phyloP scores from a whole-genome alignment of 1,140 invertebrate genomes.

The Pemphigus obesinymphae region DNA sequence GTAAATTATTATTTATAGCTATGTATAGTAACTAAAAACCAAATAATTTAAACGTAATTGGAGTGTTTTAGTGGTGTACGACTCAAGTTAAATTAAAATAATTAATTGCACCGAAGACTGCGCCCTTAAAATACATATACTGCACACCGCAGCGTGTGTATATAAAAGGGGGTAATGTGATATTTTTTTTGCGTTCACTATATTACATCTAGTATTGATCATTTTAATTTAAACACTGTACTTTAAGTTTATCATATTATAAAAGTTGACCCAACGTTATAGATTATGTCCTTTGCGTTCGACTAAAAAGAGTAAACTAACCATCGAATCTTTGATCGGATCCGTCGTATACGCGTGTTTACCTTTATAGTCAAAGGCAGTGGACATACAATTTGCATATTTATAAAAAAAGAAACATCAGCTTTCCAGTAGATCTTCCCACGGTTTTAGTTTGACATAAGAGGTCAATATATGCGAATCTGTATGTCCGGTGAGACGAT shows the following conservation, averaged over 20 bases:
- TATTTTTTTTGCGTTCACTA: background rate
- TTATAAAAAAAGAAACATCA: background rate
- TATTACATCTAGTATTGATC: background rate
- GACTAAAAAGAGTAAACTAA: background rate
- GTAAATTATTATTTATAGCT: background rate
- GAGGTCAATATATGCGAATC: constrained; percentile 3
- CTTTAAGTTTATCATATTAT: background rate
- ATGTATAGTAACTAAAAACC: background rate
- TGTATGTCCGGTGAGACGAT: background rate
- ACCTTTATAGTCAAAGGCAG: background rate
- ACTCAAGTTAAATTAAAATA: constrained; percentile 22
- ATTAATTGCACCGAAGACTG: constrained; percentile 7
- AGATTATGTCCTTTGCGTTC: background rate
- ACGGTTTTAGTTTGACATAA: background rate
- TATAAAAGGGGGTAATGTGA: background rate
- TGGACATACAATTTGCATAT: background rate
- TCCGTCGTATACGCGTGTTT: background rate
- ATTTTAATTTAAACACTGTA: background rate
- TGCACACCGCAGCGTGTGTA: background rate
- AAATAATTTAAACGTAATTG: constrained; percentile 17
- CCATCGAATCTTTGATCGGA: background rate
- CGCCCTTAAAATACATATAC: constrained; percentile 8
- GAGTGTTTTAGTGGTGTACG: background rate
- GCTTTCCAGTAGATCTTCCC: constrained; percentile 1
- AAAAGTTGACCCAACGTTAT: background rate